Evolutionary conservation across 2,113 vertebrate genomes (phyloP), one percentile per base, ranked within the genome.

Genomic region (Cervus canadensis): DNA sequence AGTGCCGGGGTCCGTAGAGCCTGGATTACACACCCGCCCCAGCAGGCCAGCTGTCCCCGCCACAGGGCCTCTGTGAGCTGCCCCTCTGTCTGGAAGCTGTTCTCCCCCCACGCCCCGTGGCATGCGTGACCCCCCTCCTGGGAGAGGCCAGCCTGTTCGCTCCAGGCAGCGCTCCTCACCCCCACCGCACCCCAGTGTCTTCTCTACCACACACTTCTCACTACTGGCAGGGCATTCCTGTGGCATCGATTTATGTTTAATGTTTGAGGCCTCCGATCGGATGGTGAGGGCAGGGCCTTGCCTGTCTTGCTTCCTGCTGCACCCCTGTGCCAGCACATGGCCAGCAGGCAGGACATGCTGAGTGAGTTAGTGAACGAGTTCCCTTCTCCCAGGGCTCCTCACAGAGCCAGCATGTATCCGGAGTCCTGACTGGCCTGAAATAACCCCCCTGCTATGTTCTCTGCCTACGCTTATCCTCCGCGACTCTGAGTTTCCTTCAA

Each of bases 171-270:
- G 15, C 8, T 25, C 74, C 36, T 13, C 14, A 7, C 40, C 7
- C 1, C 1, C 1, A 3, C 48, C 23, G 21, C 33, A 33, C 33
- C 36, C 50, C 36, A 14, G 0, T 2, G 8, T 14, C 25, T 21
- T 50, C 23, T 57, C 54, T 52, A 25, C 15, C n/a, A 8, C 5
- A 0, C 36, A 19, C 10, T 9, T 60, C 54, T 57, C 57, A 82
- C 87, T 28, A 25, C 82, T 40, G 33, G 87, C 71, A 26, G 2
- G 45, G 12, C 9, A 7, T 67, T 25, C 43, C 60, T 81, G 10
- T 9, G 25, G 64, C 33, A 1, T 9, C 9, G 28, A 36, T 8
- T 26, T 21, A 43, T 9, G 33, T n/a, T 33, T 8, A 21, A 8
- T 1, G 50, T 60, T 2, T 36, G 43, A 54, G 40, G 79, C 90